Evolutionary conservation across 2,888 invertebrate species (phyloP), one percentile per base, ranked within the genome.

Genomic region (Drosophila villosipedis): DNA sequence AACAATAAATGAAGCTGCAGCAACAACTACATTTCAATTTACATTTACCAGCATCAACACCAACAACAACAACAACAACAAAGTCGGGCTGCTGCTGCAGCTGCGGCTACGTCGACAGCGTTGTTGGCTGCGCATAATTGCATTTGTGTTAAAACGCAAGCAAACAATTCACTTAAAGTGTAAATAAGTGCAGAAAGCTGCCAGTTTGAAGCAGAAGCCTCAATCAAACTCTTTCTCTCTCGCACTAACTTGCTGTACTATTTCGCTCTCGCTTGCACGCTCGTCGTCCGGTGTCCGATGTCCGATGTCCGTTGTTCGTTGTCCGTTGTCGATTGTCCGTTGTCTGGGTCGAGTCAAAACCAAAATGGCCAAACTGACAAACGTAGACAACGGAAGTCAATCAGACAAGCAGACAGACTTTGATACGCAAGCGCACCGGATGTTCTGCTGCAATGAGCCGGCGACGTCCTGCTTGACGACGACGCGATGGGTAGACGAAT

Each of bases 111-210:
- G 67, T 58, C 65, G 62, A 57, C 64, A 28, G 68, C 52, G 49
- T 47, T 70, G 71, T 61, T 74, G 79, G 73, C 84, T 78, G 82
- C 76, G 79, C 81, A 83, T 90, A 90, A 90, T 89, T 89, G 84
- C 88, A 90, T 86, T 90, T 90, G 88, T 83, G 84, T 91, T 89
- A 81, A 90, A 83, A 89, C 83, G 83, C 91, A 89, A 83, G 80
- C 86, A 90, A 90, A 88, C 89, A 90, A 90, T 88, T 90, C 88
- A 90, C 84, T 86, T 90, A 84, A 77, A 87, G 85, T 88, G 86
- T 83, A 90, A 89, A 90, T 87, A 89, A 87, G 84, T 87, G 76
- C 59, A 75, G 76, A 71, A 73, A 63, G 71, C 64, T 62, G 64
- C 68, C 68, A 74, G 52, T 14, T 72, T 68, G 68, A 55, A 69